Conservation (phyloP, 2,888 invertebrate species). For the Metellina segmentata region DNA sequence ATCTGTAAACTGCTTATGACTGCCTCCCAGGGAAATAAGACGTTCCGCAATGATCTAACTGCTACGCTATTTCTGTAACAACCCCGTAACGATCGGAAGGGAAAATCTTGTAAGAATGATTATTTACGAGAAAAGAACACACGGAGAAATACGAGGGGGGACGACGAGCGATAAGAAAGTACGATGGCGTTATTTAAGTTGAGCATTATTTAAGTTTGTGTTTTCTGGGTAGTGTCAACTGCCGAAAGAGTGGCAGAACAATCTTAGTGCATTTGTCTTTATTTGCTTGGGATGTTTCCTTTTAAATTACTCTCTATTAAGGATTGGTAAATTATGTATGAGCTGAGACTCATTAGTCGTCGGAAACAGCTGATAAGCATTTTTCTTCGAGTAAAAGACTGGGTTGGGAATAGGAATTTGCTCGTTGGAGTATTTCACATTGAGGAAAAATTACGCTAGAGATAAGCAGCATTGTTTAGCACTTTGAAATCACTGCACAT, state of each 20-base stretch:
- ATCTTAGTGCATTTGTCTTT: neutral
- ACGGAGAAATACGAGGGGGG: neutral
- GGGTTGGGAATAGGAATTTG: neutral
- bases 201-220: neutral
- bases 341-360: neutral
- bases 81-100: conserved; percentile 10
- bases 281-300: neutral
- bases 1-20: conserved; percentile 38
- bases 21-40: conserved; percentile 23
- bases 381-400: neutral
- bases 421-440: too few species aligned
- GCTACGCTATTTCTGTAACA: conserved; percentile 43
- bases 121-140: conserved; percentile 7
- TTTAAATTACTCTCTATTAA: neutral
- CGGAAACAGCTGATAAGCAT: neutral
- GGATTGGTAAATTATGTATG: neutral
- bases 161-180: neutral
- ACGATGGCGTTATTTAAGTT: neutral
- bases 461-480: too few species aligned
- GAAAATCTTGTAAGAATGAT: conserved; percentile 19
- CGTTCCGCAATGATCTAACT: conserved; percentile 47
- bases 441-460: too few species aligned
- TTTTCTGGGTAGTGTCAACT: neutral
- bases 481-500: too few species aligned
- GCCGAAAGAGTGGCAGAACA: neutral